Evolutionary conservation across 2,797 vertebrate species (phyloP).

Genomic region (Benthosema pterotum): DNA sequence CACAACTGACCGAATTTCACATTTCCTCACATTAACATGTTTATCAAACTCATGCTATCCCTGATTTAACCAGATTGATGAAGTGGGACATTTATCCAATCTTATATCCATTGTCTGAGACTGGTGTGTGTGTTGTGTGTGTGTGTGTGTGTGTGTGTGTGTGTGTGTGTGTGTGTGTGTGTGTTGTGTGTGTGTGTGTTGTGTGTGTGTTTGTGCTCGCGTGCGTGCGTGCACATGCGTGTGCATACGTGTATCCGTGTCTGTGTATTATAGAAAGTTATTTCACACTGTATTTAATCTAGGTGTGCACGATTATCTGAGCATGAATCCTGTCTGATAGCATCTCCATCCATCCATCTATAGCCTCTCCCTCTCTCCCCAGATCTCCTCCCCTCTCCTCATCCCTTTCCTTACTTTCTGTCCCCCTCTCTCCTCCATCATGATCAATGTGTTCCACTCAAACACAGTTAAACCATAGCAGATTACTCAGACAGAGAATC

Average conservation of each 20-base stretch:
- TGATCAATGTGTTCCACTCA: constrained; percentile 9
- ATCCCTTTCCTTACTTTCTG: neutral
- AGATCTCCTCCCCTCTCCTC: neutral
- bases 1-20: too few species aligned
- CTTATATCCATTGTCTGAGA: neutral
- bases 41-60: neutral
- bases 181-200: constrained; percentile 19
- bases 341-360: too few species aligned
- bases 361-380: too few species aligned
- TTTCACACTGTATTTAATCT: constrained; percentile 12
- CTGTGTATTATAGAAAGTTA: neutral
- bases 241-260: neutral
- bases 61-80: neutral
- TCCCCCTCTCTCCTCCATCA: neutral
- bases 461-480: neutral
- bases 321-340: constrained; percentile 2
- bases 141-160: constrained; percentile 14
- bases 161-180: constrained; percentile 5
- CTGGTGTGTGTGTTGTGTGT: too few species aligned
- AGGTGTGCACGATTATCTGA: neutral
- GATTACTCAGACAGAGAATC: neutral
- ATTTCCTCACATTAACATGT: neutral
- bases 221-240: neutral
- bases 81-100: neutral
- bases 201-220: constrained; percentile 16